Percentiles rank a stretch among this genome's conserved stretches.
These are phyloP conservation scores for Butorides virescens DNA, from an alignment of 2,113 vertebrate species.

Conservation along the genomic window DNA sequence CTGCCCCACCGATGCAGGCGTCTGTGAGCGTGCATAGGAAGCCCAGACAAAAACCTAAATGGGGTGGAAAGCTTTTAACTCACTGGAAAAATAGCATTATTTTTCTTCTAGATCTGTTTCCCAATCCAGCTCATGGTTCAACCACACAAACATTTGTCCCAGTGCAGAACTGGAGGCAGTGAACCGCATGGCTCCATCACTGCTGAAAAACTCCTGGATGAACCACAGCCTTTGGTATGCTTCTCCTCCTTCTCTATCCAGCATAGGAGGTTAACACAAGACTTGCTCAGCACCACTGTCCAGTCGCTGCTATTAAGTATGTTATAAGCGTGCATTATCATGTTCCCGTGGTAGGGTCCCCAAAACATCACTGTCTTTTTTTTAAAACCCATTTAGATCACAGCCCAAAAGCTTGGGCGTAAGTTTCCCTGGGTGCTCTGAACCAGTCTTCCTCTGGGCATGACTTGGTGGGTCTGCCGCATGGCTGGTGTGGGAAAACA, in stretches of 20 bases:
- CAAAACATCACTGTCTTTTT: neutral
- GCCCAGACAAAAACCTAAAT: neutral
- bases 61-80: neutral
- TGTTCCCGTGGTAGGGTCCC: neutral
- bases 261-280: neutral
- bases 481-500: neutral
- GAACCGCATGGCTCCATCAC: neutral
- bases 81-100: neutral
- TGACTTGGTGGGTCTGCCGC: neutral
- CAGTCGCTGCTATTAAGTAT: neutral
- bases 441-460: accelerated
- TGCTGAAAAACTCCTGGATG: neutral
- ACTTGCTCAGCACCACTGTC: neutral
- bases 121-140: neutral
- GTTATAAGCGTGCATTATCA: neutral
- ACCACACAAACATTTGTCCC: accelerated
- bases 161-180: neutral
- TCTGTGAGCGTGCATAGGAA: accelerated
- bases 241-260: neutral
- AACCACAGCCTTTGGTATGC: neutral
- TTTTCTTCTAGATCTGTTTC: neutral
- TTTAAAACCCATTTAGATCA: neutral
- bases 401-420: neutral
- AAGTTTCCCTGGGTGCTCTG: accelerated
- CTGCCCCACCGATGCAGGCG: accelerated